A percentile compares a stretch with the other conserved stretches of the same genome.
Evolutionary conservation across 2,797 vertebrate species (phyloP).

Genomic region (Anabas testudineus): DNA sequence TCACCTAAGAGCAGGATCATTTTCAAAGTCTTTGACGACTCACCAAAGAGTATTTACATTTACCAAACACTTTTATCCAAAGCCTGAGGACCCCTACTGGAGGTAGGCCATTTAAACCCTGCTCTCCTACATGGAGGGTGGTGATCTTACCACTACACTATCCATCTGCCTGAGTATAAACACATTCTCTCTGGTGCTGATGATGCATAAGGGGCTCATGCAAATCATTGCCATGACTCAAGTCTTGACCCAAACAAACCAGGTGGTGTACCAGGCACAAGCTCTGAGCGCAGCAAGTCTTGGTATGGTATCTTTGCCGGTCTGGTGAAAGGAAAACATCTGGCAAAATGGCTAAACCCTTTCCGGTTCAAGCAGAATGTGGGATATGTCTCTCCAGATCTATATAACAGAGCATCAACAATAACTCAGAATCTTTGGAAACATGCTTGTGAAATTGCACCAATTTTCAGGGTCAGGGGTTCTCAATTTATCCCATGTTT

Average conservation of each 20-base stretch:
- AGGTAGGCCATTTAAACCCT: too few species aligned
- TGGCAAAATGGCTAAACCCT: background rate
- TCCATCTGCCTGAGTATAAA: too few species aligned
- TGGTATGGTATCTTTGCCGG: background rate
- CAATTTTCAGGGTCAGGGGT: background rate
- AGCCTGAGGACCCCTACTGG: too few species aligned
- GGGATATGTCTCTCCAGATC: background rate
- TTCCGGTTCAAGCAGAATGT: background rate
- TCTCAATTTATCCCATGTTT: background rate
- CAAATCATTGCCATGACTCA: background rate
- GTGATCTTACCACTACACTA: too few species aligned
- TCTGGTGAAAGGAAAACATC: background rate
- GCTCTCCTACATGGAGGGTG: too few species aligned
- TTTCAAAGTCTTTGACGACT: background rate
- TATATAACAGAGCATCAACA: background rate
- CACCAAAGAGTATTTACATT: too few species aligned
- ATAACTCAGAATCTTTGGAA: background rate
- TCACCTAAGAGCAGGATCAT: background rate
- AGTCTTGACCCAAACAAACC: background rate
- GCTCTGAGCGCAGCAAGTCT: too few species aligned
- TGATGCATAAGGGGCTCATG: background rate
- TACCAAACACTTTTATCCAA: too few species aligned
- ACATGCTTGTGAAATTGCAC: background rate
- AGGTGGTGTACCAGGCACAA: background rate
- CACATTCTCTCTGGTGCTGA: background rate